A percentile compares a stretch with the other conserved stretches of the same genome.
phyloP scores from a whole-genome alignment of 2,888 invertebrate genomes.

The Tipula vernalis region DNA sequence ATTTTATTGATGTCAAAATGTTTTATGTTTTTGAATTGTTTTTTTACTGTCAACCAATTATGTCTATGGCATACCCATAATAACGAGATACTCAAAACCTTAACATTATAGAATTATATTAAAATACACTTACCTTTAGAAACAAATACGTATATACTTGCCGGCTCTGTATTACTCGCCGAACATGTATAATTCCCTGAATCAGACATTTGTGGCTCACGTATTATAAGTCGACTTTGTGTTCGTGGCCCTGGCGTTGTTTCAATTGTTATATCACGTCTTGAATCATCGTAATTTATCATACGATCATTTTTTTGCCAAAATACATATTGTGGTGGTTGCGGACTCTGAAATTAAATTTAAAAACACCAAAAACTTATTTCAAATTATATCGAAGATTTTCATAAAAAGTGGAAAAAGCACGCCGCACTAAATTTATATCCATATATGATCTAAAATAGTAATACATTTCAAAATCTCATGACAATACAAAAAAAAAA shows the following conservation, averaged over 20 bases:
- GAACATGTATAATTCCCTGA: slow-evolving; percentile 87
- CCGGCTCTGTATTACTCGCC: slow-evolving; percentile 80
- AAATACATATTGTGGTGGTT: slow-evolving; percentile 87
- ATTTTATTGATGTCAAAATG: background rate
- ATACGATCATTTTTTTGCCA: slow-evolving; percentile 92
- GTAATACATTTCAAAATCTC: background rate
- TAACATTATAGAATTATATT: background rate
- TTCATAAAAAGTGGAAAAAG: background rate
- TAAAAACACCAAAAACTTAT: background rate
- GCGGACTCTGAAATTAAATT: slow-evolving; percentile 55
- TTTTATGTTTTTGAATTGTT: background rate
- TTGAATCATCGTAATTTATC: slow-evolving; percentile 82
- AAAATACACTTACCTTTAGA: slow-evolving; percentile 60
- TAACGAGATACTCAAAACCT: too few relatives aligned
- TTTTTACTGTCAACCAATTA: background rate
- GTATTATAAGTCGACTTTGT: slow-evolving; percentile 73
- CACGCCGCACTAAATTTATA: background rate
- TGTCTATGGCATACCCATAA: background rate
- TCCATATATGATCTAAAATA: background rate
- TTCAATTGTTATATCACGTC: slow-evolving; percentile 68
- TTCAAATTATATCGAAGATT: background rate
- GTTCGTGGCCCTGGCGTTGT: slow-evolving; percentile 76
- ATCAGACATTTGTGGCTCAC: slow-evolving; percentile 69
- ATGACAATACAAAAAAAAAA: background rate
- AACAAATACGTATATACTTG: slow-evolving; percentile 80